Evolutionary conservation across 2,888 invertebrate species (phyloP).

Genomic region (Pherbina coryleti): DNA sequence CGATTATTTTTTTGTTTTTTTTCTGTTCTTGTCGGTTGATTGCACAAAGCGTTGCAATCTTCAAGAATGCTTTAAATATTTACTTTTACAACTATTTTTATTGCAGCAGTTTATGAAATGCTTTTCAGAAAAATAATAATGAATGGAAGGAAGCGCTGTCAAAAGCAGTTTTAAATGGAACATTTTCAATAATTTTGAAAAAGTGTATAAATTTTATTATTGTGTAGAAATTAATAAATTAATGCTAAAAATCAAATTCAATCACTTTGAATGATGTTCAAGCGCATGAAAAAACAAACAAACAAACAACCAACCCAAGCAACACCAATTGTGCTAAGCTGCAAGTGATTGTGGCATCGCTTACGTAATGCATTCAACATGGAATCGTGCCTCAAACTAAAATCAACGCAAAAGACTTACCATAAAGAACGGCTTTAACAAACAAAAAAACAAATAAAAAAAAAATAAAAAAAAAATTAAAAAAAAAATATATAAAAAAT

Average conservation of each 20-base stretch:
- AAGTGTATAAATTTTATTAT: not conserved
- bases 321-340: not conserved
- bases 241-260: not conserved
- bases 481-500: constrained; percentile 5
- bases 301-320: not conserved
- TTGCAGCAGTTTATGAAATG: too few species aligned
- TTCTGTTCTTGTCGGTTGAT: not conserved
- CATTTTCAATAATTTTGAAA: not conserved
- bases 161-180: too few species aligned
- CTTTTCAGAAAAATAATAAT: too few species aligned
- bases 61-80: not conserved
- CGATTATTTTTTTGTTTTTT: too few species aligned
- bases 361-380: constrained; percentile 19
- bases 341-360: not conserved
- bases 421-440: constrained; percentile 17
- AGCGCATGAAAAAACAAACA: not conserved
- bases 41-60: not conserved
- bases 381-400: constrained; percentile 31
- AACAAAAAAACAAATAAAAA: too few species aligned
- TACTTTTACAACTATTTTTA: not conserved
- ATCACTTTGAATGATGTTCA: not conserved
- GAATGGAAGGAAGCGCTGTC: too few species aligned
- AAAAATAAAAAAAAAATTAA: not conserved
- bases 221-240: too few species aligned
- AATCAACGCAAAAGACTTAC: constrained; percentile 28